Base-by-base conservation (phyloP, 2,797 vertebrate species). In the Acridotheres tristis region DNA sequence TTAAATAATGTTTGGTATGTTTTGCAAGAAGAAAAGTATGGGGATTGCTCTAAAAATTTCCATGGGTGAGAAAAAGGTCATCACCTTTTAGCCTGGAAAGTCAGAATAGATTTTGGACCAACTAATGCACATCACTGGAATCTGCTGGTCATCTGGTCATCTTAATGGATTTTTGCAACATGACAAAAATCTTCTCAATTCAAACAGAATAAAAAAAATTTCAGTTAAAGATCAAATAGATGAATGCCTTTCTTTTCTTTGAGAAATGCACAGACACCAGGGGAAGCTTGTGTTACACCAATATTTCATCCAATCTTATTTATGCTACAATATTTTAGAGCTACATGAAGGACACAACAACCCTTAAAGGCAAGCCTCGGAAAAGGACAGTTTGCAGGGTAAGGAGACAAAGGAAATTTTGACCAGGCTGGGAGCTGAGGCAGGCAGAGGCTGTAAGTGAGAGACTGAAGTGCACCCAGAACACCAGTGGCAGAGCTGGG, bases 1-100 rank as follows among this genome's bases (percentile, higher is more conserved):
- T 95, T 94, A 95, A 95, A 89, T 90, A 94, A 91, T 71, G 53
- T 42, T 93, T 69, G 53, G 36, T 68, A 71, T 45, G 16, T 75
- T 93, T 73, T 80, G 53, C 61, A 80, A 34, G 11, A 76, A 88
- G 42, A 78, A 84, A 72, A 92, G n/a, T 29, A 75, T 21, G 30
- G 42, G 13, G 11, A 29, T 38, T 86, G 34, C 47, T 73, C 67
- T 87, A 90, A 89, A 96, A 88, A 53, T 76, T 87, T 89, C 72
- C 20, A 61, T 23, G 25, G 27, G 32, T 89, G 82, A 54, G 42
- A 53, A 63, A 68, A 66, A 92, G 59, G 77, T 80, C 53, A 67
- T 42, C 57, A 63, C 3, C 54, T 78, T 69, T 69, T 58, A 72
- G 74, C 16, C 45, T 55, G 32, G 15, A 42, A 91, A 91, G 19